phyloP scores from a whole-genome alignment of 1,140 invertebrate genomes.

The Zaprionus tsacasi region DNA sequence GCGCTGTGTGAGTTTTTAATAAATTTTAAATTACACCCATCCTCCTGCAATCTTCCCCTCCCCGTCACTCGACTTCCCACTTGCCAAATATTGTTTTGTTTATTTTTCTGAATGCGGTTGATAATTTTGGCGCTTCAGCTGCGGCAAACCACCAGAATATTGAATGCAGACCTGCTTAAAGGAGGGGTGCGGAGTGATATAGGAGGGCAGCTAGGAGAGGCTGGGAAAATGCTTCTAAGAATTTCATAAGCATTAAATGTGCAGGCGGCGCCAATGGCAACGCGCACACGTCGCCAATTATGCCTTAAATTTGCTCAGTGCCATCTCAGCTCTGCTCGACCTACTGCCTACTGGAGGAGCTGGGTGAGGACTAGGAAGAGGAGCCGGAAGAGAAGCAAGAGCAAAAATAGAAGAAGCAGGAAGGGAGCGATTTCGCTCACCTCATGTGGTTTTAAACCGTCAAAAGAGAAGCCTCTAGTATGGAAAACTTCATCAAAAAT shows the following conservation, averaged over 20 bases:
- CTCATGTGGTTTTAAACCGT: conserved; percentile 45
- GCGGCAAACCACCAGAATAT: conserved; percentile 43
- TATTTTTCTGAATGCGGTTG: conserved; percentile 13
- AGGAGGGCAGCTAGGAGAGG: not conserved
- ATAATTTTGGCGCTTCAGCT: conserved; percentile 50
- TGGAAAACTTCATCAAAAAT: no score
- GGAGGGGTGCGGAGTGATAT: not conserved
- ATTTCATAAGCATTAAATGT: conserved; percentile 72
- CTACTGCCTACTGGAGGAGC: not conserved
- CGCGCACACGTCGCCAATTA: conserved; percentile 75
- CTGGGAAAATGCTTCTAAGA: conserved; percentile 50
- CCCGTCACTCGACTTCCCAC: conserved; percentile 2
- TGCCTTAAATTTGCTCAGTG: conserved; percentile 34
- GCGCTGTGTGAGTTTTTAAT: conserved; percentile 47
- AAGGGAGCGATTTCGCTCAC: not conserved
- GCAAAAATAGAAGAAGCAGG: no score
- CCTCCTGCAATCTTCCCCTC: no score
- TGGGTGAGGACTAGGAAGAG: no score
- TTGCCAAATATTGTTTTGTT: conserved; percentile 25
- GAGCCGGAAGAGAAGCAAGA: no score
- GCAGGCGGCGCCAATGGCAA: conserved; percentile 70
- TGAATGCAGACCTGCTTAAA: conserved; percentile 20
- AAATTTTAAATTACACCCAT: conserved; percentile 62
- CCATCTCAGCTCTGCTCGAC: not conserved
- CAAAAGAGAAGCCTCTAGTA: conserved; percentile 3